Evolutionary conservation across 2,888 invertebrate species (phyloP), one percentile per base, ranked within the genome.

Genomic region (Eupithecia vulgata): DNA sequence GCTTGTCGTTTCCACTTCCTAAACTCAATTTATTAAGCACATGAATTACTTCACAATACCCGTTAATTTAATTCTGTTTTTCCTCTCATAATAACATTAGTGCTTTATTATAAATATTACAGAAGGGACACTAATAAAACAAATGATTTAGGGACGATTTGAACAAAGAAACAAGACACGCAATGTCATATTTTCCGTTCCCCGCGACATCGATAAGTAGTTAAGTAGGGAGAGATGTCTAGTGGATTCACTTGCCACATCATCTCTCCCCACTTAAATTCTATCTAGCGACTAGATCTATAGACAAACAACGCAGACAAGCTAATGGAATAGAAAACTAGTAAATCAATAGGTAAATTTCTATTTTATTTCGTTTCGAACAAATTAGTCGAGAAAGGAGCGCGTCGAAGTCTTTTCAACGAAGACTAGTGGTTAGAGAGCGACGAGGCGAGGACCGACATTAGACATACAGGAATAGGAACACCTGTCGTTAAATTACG

Each of bases 401-500:
- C 57, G 21, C 57, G 25, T 52, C 10, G 21, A 52, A 52, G 48
- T 57, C 52, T 57, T 57, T 57, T 25, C 13, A 57, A 57, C 25
- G 57, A 57, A 57, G 25, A 57, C 21, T 45, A 45, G 57, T 12
- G 57, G 57, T 57, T 12, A 25, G 52, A 15, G 35, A 61, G 61
- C 61, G 64, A 37, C 64, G 37, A 64, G 12, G 35, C 37, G 34
- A 64, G 12, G 80, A 79, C 76, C 21, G 75, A 76, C 61, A 34
- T 61, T 57, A 25, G 10, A 25, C 25, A 81, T 79, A 70, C 82
- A 72, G 81, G 81, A 82, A 84, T 83, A 72, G 81, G 82, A 83
- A 85, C 90, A 91, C 90, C 90, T 90, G 89, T 84, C 79, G 78
- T 61, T 34, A 17, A 34, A 61, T 83, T 84, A 89, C 70, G 88